These are phyloP conservation scores for Mustela lutreola DNA, from an alignment of 2,113 vertebrate species.

Conservation along the genomic window DNA sequence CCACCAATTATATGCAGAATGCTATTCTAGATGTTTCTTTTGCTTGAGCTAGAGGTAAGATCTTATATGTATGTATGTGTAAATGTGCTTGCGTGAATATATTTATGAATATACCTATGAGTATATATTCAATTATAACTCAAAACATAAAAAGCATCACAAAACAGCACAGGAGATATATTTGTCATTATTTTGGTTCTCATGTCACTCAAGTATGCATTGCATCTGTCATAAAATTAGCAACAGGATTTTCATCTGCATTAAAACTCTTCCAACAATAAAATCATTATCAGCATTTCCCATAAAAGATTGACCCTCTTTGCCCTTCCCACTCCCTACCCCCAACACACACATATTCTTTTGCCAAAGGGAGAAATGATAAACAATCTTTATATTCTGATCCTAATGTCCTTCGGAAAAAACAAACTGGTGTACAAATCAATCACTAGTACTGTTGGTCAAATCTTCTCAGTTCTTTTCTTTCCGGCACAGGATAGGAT, in stretches of 20 bases:
- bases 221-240: not conserved
- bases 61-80: not conserved
- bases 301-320: not conserved
- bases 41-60: not conserved
- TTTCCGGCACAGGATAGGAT: not conserved
- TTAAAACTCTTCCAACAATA: not conserved
- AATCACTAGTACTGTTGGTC: not conserved
- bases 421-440: not conserved
- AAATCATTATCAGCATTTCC: constrained; percentile 5
- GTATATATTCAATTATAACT: not conserved
- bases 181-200: constrained; percentile 20
- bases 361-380: not conserved
- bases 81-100: not conserved
- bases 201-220: not conserved
- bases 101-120: not conserved
- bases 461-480: not conserved
- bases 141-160: not conserved
- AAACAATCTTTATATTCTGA: not conserved
- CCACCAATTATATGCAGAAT: not conserved
- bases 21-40: not conserved
- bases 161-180: not conserved
- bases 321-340: not conserved
- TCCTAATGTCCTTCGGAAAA: not conserved
- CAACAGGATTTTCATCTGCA: not conserved
- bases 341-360: not conserved